Conservation (phyloP, 2,888 invertebrate species). For the Abrostola triplasia region DNA sequence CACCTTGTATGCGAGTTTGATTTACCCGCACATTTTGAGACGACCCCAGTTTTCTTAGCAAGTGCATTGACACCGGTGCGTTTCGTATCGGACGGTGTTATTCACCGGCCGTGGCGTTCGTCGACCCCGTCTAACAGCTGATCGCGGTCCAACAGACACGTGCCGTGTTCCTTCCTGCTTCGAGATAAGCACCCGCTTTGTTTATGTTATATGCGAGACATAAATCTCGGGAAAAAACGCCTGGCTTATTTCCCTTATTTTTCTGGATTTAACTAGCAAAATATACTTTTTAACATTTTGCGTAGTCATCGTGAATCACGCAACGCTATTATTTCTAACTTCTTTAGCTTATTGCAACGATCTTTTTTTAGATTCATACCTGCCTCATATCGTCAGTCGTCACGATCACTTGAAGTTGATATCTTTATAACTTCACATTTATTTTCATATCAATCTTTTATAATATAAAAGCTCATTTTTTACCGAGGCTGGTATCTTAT, state of each 20-base stretch:
- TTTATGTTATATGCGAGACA: slow-evolving; percentile 23
- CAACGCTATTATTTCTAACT: neutral
- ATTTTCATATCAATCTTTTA: neutral
- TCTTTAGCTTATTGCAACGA: neutral
- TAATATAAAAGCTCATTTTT: neutral
- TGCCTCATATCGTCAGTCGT: neutral
- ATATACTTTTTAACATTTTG: neutral
- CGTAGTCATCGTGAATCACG: slow-evolving; percentile 1
- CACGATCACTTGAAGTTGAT: neutral
- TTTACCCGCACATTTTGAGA: slow-evolving; percentile 58
- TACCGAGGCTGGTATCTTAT: neutral
- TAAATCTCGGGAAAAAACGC: slow-evolving; percentile 3
- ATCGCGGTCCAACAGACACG: slow-evolving; percentile 66
- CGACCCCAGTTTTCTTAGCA: slow-evolving; percentile 53
- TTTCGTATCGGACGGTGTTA: slow-evolving; percentile 64
- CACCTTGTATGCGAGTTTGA: slow-evolving; percentile 48
- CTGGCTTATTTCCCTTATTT: slow-evolving; percentile 7
- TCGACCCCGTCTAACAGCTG: slow-evolving; percentile 72
- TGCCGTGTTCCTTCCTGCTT: slow-evolving; percentile 57
- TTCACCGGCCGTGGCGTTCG: slow-evolving; percentile 67
- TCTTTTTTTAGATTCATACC: neutral
- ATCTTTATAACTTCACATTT: neutral
- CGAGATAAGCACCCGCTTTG: slow-evolving; percentile 52
- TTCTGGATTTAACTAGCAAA: slow-evolving; percentile 12
- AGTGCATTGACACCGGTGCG: slow-evolving; percentile 67